Conservation (phyloP, 2,888 invertebrate genomes). For the Willowsia nigromaculata region DNA sequence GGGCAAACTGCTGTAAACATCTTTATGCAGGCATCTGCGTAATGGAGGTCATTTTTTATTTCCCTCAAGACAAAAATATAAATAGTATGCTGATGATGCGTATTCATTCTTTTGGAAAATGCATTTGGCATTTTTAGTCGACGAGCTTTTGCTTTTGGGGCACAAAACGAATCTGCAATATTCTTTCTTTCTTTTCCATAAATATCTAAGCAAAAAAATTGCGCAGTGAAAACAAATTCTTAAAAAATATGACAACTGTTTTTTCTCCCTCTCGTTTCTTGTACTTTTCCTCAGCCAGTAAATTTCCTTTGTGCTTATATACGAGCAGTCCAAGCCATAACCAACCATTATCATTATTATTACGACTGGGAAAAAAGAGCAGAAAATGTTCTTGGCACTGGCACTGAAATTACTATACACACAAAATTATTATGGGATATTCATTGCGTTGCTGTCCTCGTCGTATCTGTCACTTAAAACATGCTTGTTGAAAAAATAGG, state of each 20-base stretch:
- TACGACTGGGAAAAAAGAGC: neutral
- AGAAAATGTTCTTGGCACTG: conserved; percentile 11
- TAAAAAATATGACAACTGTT: neutral
- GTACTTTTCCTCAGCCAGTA: neutral
- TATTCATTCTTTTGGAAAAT: neutral
- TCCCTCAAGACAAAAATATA: neutral
- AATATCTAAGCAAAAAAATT: neutral
- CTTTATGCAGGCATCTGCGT: neutral
- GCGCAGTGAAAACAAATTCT: neutral
- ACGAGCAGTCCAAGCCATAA: neutral
- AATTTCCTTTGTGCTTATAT: neutral
- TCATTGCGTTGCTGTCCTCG: conserved; percentile 11
- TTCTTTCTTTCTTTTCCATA: neutral
- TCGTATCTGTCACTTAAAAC: conserved; percentile 30
- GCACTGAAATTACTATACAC: conserved; percentile 14
- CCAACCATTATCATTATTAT: conserved; percentile 11
- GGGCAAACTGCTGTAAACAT: too few relatives aligned
- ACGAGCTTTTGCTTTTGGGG: neutral
- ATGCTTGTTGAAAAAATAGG: conserved; percentile 13
- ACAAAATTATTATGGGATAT: conserved; percentile 7
- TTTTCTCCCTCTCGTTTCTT: neutral
- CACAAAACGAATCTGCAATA: neutral
- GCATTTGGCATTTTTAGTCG: neutral
- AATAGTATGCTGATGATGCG: neutral
- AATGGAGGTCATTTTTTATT: neutral